phyloP scores from a whole-genome alignment of 2,797 vertebrate genomes.

The Eulemur albifrons region DNA sequence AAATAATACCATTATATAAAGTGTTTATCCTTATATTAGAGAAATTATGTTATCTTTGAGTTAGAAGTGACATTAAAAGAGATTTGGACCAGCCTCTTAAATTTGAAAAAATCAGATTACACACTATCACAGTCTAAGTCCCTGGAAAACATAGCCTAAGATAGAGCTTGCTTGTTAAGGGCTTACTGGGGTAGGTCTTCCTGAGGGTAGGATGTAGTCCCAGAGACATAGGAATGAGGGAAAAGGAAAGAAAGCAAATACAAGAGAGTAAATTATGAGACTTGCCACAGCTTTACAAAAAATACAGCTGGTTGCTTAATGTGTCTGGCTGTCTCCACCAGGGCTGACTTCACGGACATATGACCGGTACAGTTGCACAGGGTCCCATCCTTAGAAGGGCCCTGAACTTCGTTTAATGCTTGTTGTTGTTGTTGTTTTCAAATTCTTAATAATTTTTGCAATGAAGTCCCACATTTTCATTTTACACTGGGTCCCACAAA shows the following conservation, averaged over 20 bases:
- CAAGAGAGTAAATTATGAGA: background rate
- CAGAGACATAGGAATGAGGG: background rate
- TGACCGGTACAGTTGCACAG: background rate
- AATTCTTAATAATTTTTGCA: background rate
- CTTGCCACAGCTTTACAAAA: background rate
- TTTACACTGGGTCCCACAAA: background rate
- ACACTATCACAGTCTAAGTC: background rate
- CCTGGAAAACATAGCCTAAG: background rate
- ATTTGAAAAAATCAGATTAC: background rate
- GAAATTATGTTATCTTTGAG: background rate
- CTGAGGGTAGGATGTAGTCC: background rate
- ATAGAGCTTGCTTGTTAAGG: background rate
- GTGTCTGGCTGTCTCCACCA: background rate
- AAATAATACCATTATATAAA: slow-evolving; percentile 13
- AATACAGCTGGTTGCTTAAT: background rate
- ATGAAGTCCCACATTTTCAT: background rate
- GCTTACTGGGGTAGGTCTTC: background rate
- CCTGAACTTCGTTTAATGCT: background rate
- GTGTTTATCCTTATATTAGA: background rate
- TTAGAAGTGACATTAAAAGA: background rate
- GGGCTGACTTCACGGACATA: background rate
- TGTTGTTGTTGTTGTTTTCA: background rate
- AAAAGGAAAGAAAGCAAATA: background rate
- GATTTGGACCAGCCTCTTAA: background rate
- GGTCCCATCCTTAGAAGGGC: background rate